These are phyloP conservation scores for Nothobranchius kuhntae DNA, from an alignment of 2,113 vertebrate species.

Conservation along the genomic window DNA sequence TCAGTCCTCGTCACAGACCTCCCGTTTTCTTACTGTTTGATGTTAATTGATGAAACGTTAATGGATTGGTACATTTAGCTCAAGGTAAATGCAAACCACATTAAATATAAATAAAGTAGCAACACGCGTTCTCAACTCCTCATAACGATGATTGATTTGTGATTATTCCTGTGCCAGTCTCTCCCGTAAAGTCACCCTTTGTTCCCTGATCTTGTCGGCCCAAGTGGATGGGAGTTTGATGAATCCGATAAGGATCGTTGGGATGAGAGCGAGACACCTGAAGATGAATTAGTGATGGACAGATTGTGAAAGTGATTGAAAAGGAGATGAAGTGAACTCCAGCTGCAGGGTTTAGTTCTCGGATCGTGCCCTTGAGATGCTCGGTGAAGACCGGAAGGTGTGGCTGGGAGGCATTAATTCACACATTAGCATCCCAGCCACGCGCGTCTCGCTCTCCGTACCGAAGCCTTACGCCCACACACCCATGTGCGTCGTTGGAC, in stretches of 20 bases:
- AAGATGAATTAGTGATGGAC: constrained; percentile 40
- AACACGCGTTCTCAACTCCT: not conserved
- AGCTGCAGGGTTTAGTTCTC: constrained; percentile 14
- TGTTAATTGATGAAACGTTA: constrained; percentile 29
- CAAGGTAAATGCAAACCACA: not conserved
- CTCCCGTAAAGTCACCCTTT: not conserved
- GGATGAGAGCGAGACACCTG: constrained; percentile 1
- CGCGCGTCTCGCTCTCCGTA: constrained; percentile 7
- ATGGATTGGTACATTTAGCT: not conserved
- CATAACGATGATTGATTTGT: constrained; percentile 16
- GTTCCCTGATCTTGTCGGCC: constrained; percentile 22
- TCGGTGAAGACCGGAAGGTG: constrained; percentile 9
- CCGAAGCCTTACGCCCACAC: constrained; percentile 13
- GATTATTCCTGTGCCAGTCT: not conserved
- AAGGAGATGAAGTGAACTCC: constrained; percentile 39
- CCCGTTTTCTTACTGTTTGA: constrained; percentile 24
- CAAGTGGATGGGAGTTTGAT: constrained; percentile 20
- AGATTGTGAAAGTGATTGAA: constrained; percentile 46
- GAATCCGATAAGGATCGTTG: constrained; percentile 13
- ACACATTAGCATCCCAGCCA: constrained; percentile 35
- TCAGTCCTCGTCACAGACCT: too few species aligned
- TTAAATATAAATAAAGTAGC: not conserved
- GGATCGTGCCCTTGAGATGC: constrained; percentile 11
- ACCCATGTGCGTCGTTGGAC: constrained; percentile 1
- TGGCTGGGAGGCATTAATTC: constrained; percentile 38